Evolutionary conservation across 2,888 invertebrate genomes (phyloP).

Genomic region (Tachystola acroxantha): DNA sequence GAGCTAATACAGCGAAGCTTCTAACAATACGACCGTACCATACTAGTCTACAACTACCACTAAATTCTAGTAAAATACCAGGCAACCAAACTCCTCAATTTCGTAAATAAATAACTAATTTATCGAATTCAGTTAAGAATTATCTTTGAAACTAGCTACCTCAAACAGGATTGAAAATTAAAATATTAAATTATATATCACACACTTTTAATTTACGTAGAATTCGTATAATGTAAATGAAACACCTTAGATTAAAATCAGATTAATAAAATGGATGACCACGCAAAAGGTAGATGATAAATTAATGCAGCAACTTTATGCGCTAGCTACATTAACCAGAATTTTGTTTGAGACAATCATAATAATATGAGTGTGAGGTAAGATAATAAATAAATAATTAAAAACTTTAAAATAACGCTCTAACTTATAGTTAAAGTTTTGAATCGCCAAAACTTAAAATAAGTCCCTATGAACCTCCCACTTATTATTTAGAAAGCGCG

Average conservation of each 20-base stretch:
- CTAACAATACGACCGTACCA: constrained; percentile 54
- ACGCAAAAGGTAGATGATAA: constrained; percentile 38
- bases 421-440: constrained; percentile 78
- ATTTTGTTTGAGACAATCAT: constrained; percentile 54
- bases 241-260: constrained; percentile 33
- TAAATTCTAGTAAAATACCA: constrained; percentile 56
- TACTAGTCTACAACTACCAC: constrained; percentile 47
- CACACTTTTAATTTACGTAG: constrained; percentile 66
- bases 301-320: constrained; percentile 46
- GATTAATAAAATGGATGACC: constrained; percentile 18
- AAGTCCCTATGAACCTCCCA: constrained; percentile 63
- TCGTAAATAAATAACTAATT: constrained; percentile 65
- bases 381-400: constrained; percentile 64
- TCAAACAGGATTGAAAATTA: constrained; percentile 55
- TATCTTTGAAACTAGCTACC: constrained; percentile 63
- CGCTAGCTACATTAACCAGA: constrained; percentile 36
- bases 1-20: constrained; percentile 58
- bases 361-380: constrained; percentile 8
- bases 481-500: constrained; percentile 38
- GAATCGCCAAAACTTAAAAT: constrained; percentile 75
- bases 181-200: constrained; percentile 59
- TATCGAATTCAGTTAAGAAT: constrained; percentile 44
- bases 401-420: constrained; percentile 58
- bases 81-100: constrained; percentile 59
- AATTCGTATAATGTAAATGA: constrained; percentile 33